Conservation (phyloP, 37 sponge, comb jelly and placozoan species). For the Agelas oroides region DNA sequence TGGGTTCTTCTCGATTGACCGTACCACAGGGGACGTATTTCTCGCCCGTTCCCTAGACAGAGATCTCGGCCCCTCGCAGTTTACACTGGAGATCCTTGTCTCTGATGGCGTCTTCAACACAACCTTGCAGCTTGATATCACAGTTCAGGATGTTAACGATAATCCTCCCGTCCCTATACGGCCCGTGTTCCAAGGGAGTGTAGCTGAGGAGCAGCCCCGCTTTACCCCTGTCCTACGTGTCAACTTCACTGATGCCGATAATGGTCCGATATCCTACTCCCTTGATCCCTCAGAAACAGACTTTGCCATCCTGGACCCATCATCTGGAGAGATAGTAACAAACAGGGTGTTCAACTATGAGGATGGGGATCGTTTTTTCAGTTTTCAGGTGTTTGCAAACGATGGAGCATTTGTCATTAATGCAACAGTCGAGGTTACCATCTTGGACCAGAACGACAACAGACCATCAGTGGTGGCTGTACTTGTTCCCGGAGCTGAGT, state of each 20-base stretch:
- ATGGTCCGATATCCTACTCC: constrained; percentile 53
- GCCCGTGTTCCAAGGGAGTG: constrained; percentile 18
- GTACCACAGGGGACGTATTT: constrained; percentile 41
- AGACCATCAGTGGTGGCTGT: constrained; percentile 32
- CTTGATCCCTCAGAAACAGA: constrained; percentile 5
- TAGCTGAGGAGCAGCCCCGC: constrained; percentile 40
- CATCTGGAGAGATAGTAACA: constrained; percentile 44
- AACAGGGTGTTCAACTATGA: constrained; percentile 69
- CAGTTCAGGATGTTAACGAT: constrained; percentile 62
- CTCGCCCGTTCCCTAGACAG: constrained; percentile 54
- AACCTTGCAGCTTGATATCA: constrained; percentile 29
- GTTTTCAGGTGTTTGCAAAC: constrained; percentile 55
- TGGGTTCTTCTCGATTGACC: constrained; percentile 33
- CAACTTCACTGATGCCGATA: constrained; percentile 67
- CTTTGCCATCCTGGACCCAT: constrained; percentile 5
- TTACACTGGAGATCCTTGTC: constrained; percentile 38
- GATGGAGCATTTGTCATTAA: constrained; percentile 51
- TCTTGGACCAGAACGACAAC: constrained; percentile 78
- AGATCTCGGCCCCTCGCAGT: constrained; percentile 22
- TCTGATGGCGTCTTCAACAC: constrained; percentile 47
- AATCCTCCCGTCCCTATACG: constrained; percentile 48
- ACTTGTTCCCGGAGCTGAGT: constrained; percentile 5
- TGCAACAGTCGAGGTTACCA: constrained; percentile 41
- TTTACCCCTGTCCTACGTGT: constrained; percentile 39
- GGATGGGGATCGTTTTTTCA: constrained; percentile 10